These are phyloP conservation scores for Collichthys lucidus DNA, from an alignment of 2,113 vertebrate species.

Conservation along the genomic window DNA sequence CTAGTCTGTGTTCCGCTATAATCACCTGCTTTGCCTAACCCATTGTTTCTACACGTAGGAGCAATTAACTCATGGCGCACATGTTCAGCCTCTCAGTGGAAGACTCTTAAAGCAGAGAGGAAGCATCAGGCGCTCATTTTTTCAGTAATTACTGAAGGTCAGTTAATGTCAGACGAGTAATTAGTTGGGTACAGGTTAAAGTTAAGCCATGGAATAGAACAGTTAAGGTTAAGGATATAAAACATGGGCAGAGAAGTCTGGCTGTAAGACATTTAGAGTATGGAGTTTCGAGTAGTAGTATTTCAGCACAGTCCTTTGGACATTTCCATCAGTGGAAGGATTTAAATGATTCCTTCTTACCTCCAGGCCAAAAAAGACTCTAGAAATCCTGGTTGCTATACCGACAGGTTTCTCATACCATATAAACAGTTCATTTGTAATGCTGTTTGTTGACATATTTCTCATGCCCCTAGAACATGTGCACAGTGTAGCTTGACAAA, in stretches of 20 bases:
- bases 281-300: neutral
- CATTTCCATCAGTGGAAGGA: neutral
- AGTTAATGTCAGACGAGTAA: constrained; percentile 25
- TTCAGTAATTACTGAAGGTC: constrained; percentile 49
- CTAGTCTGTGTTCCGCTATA: constrained; percentile 20
- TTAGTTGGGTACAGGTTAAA: constrained; percentile 36
- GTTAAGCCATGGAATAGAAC: constrained; percentile 4
- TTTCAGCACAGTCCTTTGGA: neutral
- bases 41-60: constrained; percentile 1
- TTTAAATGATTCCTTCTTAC: constrained; percentile 8
- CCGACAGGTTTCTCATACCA: neutral
- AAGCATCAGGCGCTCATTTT: constrained; percentile 37
- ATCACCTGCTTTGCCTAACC: constrained; percentile 28
- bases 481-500: neutral
- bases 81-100: constrained; percentile 16
- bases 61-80: constrained; percentile 29
- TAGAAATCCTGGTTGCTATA: constrained; percentile 26
- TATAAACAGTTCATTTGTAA: constrained; percentile 8
- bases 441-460: constrained; percentile 4
- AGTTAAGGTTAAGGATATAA: constrained; percentile 6
- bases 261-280: neutral
- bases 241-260: neutral
- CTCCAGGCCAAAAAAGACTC: neutral
- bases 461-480: neutral
- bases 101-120: constrained; percentile 30